Evolutionary conservation across 1,140 invertebrate genomes (phyloP).

Genomic region (Zaprionus ornatus): DNA sequence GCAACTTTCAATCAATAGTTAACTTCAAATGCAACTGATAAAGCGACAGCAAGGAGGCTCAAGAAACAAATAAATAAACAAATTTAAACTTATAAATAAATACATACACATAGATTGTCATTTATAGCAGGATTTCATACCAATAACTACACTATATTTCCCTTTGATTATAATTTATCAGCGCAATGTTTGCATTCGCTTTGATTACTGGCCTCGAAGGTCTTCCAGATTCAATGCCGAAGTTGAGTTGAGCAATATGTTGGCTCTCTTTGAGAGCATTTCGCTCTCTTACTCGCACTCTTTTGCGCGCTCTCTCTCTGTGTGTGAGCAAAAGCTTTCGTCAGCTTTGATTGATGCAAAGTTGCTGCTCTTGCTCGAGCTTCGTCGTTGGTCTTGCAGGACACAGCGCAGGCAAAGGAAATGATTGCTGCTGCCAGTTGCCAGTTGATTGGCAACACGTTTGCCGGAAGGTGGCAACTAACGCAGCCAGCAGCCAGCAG

Average conservation of each 20-base stretch:
- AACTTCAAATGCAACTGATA: constrained; percentile 30
- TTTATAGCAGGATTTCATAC: neutral
- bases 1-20: constrained; percentile 59
- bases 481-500: constrained; percentile 24
- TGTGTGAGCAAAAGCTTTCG: constrained; percentile 47
- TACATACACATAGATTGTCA: neutral
- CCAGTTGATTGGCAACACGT: constrained; percentile 83
- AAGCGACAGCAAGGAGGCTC: neutral
- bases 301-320: constrained; percentile 9
- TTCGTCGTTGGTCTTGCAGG: constrained; percentile 43
- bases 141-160: neutral
- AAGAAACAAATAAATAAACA: neutral
- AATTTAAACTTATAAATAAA: neutral
- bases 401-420: constrained; percentile 49
- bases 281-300: constrained; percentile 1
- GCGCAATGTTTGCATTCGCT: constrained; percentile 4
- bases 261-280: neutral
- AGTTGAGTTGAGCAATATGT: neutral
- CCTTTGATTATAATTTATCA: constrained; percentile 9
- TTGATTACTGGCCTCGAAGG: constrained; percentile 8
- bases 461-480: constrained; percentile 78
- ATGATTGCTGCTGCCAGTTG: constrained; percentile 57
- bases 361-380: constrained; percentile 2
- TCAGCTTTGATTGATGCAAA: constrained; percentile 45
- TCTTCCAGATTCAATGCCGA: constrained; percentile 45